Conservation (phyloP, 2,113 vertebrate species). For the Globicephala melas region DNA sequence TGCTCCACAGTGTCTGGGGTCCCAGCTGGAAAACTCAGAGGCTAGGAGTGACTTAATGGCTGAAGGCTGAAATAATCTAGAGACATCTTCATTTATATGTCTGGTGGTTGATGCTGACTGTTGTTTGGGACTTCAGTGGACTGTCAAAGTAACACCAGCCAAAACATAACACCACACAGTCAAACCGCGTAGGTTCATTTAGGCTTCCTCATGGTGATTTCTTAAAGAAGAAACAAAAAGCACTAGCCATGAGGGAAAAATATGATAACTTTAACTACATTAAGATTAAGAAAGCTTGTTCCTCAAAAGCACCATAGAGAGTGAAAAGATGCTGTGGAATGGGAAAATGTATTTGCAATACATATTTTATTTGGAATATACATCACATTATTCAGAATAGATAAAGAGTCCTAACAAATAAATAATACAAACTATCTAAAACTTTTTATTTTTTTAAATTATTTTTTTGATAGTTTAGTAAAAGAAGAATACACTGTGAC, state of each 20-base stretch:
- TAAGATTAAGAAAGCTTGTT: neutral
- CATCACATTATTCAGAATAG: neutral
- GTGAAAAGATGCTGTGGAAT: neutral
- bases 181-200: neutral
- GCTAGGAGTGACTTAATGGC: neutral
- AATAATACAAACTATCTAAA: neutral
- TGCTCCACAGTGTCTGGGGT: neutral
- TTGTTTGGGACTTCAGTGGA: neutral
- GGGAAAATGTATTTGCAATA: neutral
- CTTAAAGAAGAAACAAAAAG: neutral
- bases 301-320: neutral
- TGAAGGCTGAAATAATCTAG: neutral
- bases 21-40: neutral
- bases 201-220: neutral
- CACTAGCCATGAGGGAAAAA: neutral
- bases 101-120: neutral
- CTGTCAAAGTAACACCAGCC: neutral
- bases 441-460: neutral
- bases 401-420: neutral
- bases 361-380: neutral
- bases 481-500: neutral
- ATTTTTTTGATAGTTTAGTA: neutral
- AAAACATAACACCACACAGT: neutral
- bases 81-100: neutral
- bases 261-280: neutral